Conservation (phyloP, 2,797 vertebrate genomes). For the Argyrosomus regius region DNA sequence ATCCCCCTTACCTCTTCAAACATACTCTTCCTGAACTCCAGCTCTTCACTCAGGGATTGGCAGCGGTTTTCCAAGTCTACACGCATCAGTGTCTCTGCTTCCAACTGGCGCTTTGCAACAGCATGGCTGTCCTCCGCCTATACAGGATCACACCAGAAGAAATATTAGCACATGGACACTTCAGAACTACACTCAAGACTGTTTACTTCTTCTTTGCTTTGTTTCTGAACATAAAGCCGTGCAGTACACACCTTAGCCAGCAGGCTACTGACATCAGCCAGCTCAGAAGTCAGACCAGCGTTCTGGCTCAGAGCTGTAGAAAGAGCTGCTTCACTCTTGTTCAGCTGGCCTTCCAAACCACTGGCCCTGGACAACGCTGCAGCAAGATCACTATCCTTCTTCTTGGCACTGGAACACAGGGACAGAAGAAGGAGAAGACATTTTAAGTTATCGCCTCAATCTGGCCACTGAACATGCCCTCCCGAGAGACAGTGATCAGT, state of each 20-base stretch:
- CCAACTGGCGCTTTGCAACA: conserved; percentile 95
- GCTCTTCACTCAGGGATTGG: conserved; percentile 94
- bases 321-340: conserved; percentile 91
- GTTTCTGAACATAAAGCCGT: neutral
- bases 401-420: conserved; percentile 87
- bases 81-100: conserved; percentile 94
- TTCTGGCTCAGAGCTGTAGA: conserved; percentile 90
- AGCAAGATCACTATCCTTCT: conserved; percentile 91
- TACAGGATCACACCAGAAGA: neutral
- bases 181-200: neutral
- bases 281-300: conserved; percentile 85
- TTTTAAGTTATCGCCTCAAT: neutral
- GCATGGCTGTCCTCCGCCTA: conserved; percentile 87
- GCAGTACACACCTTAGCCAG: conserved; percentile 89
- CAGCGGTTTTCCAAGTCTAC: conserved; percentile 97
- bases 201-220: neutral
- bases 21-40: conserved; percentile 95
- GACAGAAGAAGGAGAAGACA: conserved; percentile 15
- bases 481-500: neutral
- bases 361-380: conserved; percentile 88
- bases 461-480: accelerated
- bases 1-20: conserved; percentile 91
- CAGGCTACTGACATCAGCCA: conserved; percentile 88
- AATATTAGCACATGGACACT: neutral
- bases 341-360: conserved; percentile 91